phyloP scores from a whole-genome alignment of 2,888 invertebrate species.

The Flabesymbios commensalis region DNA sequence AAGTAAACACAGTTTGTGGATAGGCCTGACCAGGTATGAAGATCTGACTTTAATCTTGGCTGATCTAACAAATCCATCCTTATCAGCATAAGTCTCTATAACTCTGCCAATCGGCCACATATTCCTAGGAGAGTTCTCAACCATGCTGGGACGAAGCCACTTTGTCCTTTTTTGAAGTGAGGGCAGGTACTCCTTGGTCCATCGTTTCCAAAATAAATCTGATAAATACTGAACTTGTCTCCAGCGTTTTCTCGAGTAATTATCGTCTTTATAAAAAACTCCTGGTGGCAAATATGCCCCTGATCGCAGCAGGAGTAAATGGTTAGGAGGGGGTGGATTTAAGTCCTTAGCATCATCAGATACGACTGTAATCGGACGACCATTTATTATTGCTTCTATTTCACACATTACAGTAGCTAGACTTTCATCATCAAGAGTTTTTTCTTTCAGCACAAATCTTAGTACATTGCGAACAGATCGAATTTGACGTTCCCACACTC shows the following conservation, averaged over 20 bases:
- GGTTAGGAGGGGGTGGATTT: constrained; percentile 35
- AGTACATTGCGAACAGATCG: constrained; percentile 21
- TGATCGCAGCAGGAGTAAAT: constrained; percentile 43
- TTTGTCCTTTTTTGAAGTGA: constrained; percentile 21
- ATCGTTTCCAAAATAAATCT: constrained; percentile 25
- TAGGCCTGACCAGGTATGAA: background rate
- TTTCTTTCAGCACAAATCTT: background rate
- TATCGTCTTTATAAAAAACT: constrained; percentile 17
- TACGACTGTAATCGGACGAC: background rate
- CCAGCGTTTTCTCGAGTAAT: constrained; percentile 27
- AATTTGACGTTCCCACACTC: constrained; percentile 31
- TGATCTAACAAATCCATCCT: constrained; percentile 2
- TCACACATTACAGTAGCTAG: background rate
- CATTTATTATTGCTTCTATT: constrained; percentile 1
- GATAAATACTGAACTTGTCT: constrained; percentile 32
- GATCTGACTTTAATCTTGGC: background rate
- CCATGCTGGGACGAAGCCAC: constrained; percentile 6
- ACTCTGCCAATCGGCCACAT: constrained; percentile 4
- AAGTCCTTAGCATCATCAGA: constrained; percentile 2
- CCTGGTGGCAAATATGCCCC: constrained; percentile 16
- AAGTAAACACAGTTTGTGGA: background rate
- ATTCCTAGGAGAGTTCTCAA: background rate
- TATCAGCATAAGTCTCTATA: background rate
- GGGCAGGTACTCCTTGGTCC: constrained; percentile 19
- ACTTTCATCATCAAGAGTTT: background rate